Evolutionary conservation across 37 sponge, comb jelly and placozoan genomes (phyloP).

Genomic region (Axinella damicornis): DNA sequence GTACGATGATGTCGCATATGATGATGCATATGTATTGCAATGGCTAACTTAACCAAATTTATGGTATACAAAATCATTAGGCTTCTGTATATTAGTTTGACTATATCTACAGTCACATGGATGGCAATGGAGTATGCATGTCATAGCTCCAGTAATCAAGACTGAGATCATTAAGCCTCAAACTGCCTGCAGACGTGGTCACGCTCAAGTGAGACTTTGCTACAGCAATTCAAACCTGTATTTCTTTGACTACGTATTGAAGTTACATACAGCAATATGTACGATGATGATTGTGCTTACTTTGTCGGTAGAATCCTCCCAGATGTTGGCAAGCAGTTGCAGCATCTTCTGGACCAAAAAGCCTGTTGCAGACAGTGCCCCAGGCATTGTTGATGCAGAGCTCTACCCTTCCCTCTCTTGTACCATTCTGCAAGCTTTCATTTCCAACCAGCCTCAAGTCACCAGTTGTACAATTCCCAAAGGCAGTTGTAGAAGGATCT

Average conservation of each 20-base stretch:
- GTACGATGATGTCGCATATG: too few relatives aligned
- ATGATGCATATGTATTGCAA: too few relatives aligned
- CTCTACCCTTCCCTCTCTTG: constrained; percentile 7
- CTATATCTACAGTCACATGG: too few relatives aligned
- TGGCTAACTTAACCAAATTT: too few relatives aligned
- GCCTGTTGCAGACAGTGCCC: background rate
- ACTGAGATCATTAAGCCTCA: too few relatives aligned
- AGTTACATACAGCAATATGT: background rate
- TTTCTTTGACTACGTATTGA: background rate
- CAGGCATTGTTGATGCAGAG: constrained; percentile 10
- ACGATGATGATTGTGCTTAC: background rate
- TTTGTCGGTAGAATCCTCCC: background rate
- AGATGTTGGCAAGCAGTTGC: background rate
- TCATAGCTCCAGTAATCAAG: too few relatives aligned
- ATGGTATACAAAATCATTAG: too few relatives aligned
- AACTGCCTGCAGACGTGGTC: too few relatives aligned
- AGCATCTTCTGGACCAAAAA: background rate
- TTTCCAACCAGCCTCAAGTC: background rate
- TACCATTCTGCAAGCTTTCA: too few relatives aligned
- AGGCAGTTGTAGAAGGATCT: background rate
- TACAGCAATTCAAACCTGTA: background rate
- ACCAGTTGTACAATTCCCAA: background rate
- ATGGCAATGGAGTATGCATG: too few relatives aligned
- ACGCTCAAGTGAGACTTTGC: too few relatives aligned
- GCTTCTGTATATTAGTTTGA: too few relatives aligned